phyloP scores from a whole-genome alignment of 2,888 invertebrate genomes.

The Cotesia congregata region DNA sequence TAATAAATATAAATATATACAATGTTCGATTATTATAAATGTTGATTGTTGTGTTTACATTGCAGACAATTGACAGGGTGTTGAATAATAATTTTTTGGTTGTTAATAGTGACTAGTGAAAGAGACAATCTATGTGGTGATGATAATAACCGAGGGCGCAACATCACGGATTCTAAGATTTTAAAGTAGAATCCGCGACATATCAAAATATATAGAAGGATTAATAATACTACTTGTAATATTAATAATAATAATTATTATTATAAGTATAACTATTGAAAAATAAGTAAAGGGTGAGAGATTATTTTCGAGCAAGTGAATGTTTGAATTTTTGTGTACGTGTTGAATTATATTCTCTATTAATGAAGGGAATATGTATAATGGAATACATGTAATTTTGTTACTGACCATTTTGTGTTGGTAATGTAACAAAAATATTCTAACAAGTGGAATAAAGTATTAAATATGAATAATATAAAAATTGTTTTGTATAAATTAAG shows the following conservation, averaged over 20 bases:
- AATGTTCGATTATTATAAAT: neutral
- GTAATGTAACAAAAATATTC: slow-evolving; percentile 26
- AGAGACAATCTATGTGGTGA: slow-evolving; percentile 6
- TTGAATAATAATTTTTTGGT: neutral
- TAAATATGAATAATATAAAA: slow-evolving; percentile 29
- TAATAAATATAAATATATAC: slow-evolving; percentile 9
- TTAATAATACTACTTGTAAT: no score
- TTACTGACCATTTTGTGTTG: slow-evolving; percentile 12
- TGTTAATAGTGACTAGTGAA: slow-evolving; percentile 10
- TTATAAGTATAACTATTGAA: neutral
- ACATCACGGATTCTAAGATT: neutral
- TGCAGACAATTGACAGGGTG: neutral
- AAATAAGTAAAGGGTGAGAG: neutral
- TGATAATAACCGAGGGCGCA: slow-evolving; percentile 7
- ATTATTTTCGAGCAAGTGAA: neutral
- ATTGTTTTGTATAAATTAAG: slow-evolving; percentile 49
- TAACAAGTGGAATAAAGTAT: slow-evolving; percentile 11
- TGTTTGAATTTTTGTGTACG: neutral
- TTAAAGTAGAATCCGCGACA: neutral
- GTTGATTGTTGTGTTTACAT: neutral
- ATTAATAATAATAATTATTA: neutral
- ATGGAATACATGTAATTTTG: slow-evolving; percentile 18
- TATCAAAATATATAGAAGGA: neutral
- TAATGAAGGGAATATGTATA: no score
- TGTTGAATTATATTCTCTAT: no score